Percentiles rank a stretch among this genome's conserved stretches.
These are phyloP conservation scores for Tipula unca DNA, from an alignment of 2,888 invertebrate genomes.

Conservation along the genomic window DNA sequence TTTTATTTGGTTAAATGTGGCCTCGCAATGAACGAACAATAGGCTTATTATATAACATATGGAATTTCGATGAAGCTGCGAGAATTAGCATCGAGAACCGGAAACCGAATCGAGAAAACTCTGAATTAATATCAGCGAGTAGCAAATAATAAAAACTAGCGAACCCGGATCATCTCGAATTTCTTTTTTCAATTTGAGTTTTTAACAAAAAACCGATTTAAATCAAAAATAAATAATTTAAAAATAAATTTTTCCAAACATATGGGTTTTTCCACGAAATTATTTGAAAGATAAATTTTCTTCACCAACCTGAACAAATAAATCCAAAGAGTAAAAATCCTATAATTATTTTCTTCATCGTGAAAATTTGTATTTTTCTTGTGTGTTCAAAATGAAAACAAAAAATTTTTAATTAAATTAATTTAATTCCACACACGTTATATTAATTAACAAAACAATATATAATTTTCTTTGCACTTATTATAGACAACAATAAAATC, in stretches of 20 bases:
- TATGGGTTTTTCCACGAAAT: background rate
- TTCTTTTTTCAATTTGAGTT: no score
- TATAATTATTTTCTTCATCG: background rate
- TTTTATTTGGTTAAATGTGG: background rate
- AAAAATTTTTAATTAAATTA: background rate
- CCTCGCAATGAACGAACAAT: background rate
- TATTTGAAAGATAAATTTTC: background rate
- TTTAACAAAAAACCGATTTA: background rate
- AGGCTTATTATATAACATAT: background rate
- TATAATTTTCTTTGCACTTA: background rate
- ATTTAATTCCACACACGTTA: background rate
- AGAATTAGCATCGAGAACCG: background rate
- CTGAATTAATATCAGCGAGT: no score
- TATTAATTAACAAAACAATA: background rate
- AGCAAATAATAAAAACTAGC: background rate
- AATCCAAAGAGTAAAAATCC: conserved; percentile 17
- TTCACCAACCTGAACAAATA: conserved; percentile 15
- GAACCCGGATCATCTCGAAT: no score
- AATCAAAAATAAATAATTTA: background rate
- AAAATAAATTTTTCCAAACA: background rate
- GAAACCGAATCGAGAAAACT: background rate
- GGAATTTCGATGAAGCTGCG: background rate
- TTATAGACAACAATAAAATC: background rate
- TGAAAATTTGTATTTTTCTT: background rate
- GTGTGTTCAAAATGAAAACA: background rate